phyloP scores from a whole-genome alignment of 2,888 invertebrate species.

The Cosmopolites sordidus region DNA sequence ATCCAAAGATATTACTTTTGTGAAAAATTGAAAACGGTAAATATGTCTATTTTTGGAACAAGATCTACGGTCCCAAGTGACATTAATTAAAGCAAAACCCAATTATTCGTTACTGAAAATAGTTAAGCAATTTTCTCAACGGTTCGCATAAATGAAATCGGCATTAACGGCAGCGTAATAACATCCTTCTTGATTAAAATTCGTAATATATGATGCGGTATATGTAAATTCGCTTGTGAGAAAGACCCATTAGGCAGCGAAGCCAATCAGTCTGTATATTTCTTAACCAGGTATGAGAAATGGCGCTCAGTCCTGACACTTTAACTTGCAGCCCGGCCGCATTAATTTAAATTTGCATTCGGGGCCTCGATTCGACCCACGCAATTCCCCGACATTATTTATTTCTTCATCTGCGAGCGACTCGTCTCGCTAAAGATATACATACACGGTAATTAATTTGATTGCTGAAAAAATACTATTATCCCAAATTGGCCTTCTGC shows the following conservation, averaged over 20 bases:
- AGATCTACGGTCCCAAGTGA: too few species aligned
- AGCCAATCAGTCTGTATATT: slow-evolving; percentile 27
- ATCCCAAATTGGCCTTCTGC: background rate
- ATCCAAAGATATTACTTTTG: too few species aligned
- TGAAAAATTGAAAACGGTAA: too few species aligned
- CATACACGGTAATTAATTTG: background rate
- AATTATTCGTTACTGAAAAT: slow-evolving; percentile 17
- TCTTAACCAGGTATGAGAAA: slow-evolving; percentile 20
- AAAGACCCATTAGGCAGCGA: slow-evolving; percentile 23
- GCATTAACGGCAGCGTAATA: slow-evolving; percentile 23
- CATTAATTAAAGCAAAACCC: slow-evolving; percentile 1
- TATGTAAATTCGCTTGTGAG: slow-evolving; percentile 28
- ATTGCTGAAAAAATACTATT: slow-evolving; percentile 1
- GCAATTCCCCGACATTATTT: slow-evolving; percentile 22
- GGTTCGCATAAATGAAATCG: slow-evolving; percentile 18
- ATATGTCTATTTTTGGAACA: too few species aligned
- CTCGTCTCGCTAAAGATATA: slow-evolving; percentile 5
- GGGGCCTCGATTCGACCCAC: slow-evolving; percentile 22
- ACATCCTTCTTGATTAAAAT: slow-evolving; percentile 28
- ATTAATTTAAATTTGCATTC: slow-evolving; percentile 23
- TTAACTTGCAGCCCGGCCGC: slow-evolving; percentile 11
- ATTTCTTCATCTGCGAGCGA: slow-evolving; percentile 28
- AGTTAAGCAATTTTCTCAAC: slow-evolving; percentile 25
- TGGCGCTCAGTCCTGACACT: slow-evolving; percentile 12
- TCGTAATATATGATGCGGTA: slow-evolving; percentile 28